Conservation (phyloP, 30 jellyfish, hydroid and myxozoan species). For the Aurelia sp. region DNA sequence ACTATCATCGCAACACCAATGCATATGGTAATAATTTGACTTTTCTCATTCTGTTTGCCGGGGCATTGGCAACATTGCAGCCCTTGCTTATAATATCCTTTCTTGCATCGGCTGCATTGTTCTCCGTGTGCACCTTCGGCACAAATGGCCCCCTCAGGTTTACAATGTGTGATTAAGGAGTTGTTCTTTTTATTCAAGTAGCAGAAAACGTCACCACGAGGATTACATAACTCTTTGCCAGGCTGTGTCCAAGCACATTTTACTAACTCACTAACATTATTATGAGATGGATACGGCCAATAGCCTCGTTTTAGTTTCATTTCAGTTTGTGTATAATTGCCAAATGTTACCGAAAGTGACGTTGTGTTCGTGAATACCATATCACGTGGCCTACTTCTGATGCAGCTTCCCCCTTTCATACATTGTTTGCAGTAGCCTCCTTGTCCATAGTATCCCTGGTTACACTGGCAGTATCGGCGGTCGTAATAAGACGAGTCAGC, state of each 20-base stretch:
- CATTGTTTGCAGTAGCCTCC: slow-evolving; percentile 75
- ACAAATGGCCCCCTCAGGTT: slow-evolving; percentile 20
- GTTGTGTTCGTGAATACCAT: background rate
- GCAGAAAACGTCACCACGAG: slow-evolving; percentile 23
- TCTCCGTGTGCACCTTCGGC: slow-evolving; percentile 48
- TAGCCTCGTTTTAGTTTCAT: slow-evolving; percentile 48
- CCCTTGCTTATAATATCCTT: slow-evolving; percentile 40
- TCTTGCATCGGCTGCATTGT: slow-evolving; percentile 55
- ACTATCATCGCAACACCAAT: slow-evolving; percentile 5
- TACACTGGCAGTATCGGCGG: slow-evolving; percentile 57
- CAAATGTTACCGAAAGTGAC: too few relatives aligned
- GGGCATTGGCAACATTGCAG: slow-evolving; percentile 53
- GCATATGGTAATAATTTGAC: background rate
- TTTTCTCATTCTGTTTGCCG: background rate
- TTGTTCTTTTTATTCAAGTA: background rate
- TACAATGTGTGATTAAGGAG: slow-evolving; percentile 4
- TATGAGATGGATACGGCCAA: slow-evolving; percentile 56
- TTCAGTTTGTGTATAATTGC: background rate
- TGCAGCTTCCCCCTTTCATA: slow-evolving; percentile 68
- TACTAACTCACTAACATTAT: slow-evolving; percentile 6
- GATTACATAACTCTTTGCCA: slow-evolving; percentile 44
- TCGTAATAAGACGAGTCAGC: slow-evolving; percentile 60
- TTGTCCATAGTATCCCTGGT: slow-evolving; percentile 52
- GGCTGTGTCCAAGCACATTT: slow-evolving; percentile 68
- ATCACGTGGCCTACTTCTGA: too few relatives aligned